Conservation (phyloP, 2,113 vertebrate genomes). For the Tupaia tana region DNA sequence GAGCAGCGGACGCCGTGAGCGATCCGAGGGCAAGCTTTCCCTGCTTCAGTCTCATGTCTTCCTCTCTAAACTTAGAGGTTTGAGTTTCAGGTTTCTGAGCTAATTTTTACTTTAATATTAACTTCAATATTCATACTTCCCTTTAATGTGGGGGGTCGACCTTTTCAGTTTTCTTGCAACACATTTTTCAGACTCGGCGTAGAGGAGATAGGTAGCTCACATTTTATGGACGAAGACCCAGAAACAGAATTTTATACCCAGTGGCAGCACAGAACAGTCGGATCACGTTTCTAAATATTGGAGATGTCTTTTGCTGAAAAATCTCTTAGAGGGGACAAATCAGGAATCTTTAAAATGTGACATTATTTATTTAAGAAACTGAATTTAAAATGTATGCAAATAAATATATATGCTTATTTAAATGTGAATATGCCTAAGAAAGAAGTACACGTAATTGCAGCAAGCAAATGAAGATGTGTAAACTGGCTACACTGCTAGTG, state of each 20-base stretch:
- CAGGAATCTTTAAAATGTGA: slow-evolving; percentile 25
- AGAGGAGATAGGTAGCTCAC: neutral
- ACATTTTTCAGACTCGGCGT: neutral
- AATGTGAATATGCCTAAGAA: neutral
- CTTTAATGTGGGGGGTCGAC: neutral
- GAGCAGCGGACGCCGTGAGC: too few relatives aligned
- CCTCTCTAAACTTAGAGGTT: neutral
- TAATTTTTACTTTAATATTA: neutral
- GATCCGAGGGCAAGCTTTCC: neutral
- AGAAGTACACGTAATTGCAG: slow-evolving; percentile 8
- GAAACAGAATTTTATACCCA: neutral
- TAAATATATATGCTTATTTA: neutral
- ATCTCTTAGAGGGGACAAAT: neutral
- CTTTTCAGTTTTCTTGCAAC: neutral
- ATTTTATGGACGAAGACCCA: neutral
- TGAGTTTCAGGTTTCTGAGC: neutral
- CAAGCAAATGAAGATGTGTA: neutral
- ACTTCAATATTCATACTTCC: neutral
- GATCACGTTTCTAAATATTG: neutral
- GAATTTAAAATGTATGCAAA: slow-evolving; percentile 38
- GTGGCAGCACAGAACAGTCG: neutral
- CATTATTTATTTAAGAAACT: neutral
- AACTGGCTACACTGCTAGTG: neutral
- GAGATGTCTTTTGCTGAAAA: neutral
- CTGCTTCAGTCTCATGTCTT: neutral